Conservation (phyloP, 1,140 invertebrate genomes). For the Pseudomyrmex cubaensis region DNA sequence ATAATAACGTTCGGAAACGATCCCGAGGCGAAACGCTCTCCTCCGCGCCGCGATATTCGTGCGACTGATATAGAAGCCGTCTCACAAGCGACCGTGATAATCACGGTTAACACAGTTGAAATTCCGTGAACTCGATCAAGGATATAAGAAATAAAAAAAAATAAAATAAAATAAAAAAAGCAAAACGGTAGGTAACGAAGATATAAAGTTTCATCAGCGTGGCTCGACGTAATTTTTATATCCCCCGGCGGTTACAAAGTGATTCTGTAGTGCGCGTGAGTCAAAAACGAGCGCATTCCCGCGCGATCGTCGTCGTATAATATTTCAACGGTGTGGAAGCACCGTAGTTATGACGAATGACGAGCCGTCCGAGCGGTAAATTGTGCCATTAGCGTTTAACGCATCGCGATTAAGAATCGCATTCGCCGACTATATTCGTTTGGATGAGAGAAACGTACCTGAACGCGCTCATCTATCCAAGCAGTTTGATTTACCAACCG, state of each 20-base stretch:
- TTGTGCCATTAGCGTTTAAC: slow-evolving; percentile 25
- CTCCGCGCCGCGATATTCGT: slow-evolving; percentile 1
- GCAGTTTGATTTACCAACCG: slow-evolving; percentile 6
- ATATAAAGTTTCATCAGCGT: too few species aligned
- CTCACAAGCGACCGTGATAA: slow-evolving; percentile 19
- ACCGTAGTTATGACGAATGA: neutral
- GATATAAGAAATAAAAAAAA: neutral
- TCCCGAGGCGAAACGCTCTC: slow-evolving; percentile 18
- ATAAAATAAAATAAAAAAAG: too few species aligned
- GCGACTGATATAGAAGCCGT: slow-evolving; percentile 10
- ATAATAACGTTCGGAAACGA: slow-evolving; percentile 7
- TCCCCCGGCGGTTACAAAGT: too few species aligned
- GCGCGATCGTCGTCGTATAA: too few species aligned
- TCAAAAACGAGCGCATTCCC: neutral
- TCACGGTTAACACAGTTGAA: slow-evolving; percentile 13
- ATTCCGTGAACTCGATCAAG: slow-evolving; percentile 7
- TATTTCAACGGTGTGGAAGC: too few species aligned
- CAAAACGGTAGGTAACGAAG: too few species aligned
- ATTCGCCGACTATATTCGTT: slow-evolving; percentile 16
- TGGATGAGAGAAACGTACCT: neutral
- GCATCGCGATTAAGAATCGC: neutral
- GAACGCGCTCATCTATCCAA: neutral
- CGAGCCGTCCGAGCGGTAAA: neutral
- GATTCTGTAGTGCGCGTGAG: neutral
- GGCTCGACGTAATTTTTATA: too few species aligned